Base-by-base conservation (phyloP, 2,888 invertebrate species). In the Dynastes maya region DNA sequence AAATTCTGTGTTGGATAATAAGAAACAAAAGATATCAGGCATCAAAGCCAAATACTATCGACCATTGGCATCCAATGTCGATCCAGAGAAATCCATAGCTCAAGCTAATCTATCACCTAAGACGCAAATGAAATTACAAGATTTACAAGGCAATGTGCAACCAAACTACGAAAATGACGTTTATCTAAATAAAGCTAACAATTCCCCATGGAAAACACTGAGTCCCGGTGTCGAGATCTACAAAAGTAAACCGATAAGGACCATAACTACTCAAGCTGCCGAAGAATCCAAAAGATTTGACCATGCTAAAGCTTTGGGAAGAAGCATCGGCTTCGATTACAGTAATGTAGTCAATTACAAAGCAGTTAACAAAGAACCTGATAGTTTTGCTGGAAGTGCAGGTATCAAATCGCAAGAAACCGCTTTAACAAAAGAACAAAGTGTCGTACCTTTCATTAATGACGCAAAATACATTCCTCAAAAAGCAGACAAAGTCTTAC, bases 141-240 rank as follows among this genome's bases (percentile, higher is more conserved):
- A 67, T 27, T 49, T 78, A 11, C 70, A 77, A 61, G 58, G 67
- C 2, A 58, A 58, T 58, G 16, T 32, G 13, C 49, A 75, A n/a
- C 40, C 76, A 3, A 68, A 72, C 51, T 67, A 76, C 53, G 68
- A 63, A 22, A 67, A 45, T 11, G 53, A 68, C 13, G 16, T 13
- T 11, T 67, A 70, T 32, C n/a, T 61, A 13, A 64, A 45, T 11
- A 70, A 75, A 9, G 68, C 32, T 49, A 70, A 61, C 51, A 78
- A 27, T 63, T 70, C 75, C 6, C 51, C 67, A n/a, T 78, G 78
- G 78, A 75, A 68, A 49, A 67, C 76, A 5, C 49, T 78, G 9
- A 70, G 78, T 70, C 58, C 67, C 16, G 64, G 76, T 9, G 78
- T 78, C 22, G 78, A 78, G 61, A 78, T 78, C 16, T 78, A 76